Percentiles rank a stretch among this genome's conserved stretches.
phyloP scores from a whole-genome alignment of 2,888 invertebrate genomes.

The Drosophila paucipuncta region DNA sequence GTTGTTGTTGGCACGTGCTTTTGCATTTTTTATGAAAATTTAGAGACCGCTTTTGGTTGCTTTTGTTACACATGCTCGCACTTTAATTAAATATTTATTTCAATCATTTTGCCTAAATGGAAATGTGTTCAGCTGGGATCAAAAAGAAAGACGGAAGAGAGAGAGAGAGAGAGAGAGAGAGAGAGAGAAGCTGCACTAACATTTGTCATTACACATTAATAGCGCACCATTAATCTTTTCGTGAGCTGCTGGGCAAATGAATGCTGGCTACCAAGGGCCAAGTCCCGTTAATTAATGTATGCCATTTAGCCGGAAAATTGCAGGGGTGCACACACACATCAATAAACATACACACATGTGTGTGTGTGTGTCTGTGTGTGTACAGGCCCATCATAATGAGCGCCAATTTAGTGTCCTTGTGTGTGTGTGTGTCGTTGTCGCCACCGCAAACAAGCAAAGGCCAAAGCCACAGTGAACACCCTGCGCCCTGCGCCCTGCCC shows the following conservation, averaged over 20 bases:
- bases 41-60: slow-evolving; percentile 52
- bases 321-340: slow-evolving; percentile 54
- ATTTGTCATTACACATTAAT: slow-evolving; percentile 84
- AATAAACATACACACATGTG: slow-evolving; percentile 8
- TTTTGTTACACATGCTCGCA: slow-evolving; percentile 62
- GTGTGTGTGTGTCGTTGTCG: slow-evolving; percentile 58
- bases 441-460: slow-evolving; percentile 79
- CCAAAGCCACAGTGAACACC: slow-evolving; percentile 60
- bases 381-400: slow-evolving; percentile 72
- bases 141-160: neutral
- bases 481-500: neutral
- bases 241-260: slow-evolving; percentile 65
- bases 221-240: slow-evolving; percentile 83
- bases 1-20: slow-evolving; percentile 63
- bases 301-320: slow-evolving; percentile 79
- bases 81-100: slow-evolving; percentile 82
- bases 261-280: slow-evolving; percentile 65
- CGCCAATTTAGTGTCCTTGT: slow-evolving; percentile 72
- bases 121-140: slow-evolving; percentile 40
- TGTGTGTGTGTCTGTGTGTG: slow-evolving; percentile 34
- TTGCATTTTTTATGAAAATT: slow-evolving; percentile 81
- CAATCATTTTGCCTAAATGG: slow-evolving; percentile 68
- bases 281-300: slow-evolving; percentile 80
- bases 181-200: slow-evolving; percentile 64
- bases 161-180: neutral